Percentiles rank a stretch among this genome's conserved stretches.
Evolutionary conservation across 2,113 vertebrate species (phyloP).

Genomic region (Barnardius zonarius): DNA sequence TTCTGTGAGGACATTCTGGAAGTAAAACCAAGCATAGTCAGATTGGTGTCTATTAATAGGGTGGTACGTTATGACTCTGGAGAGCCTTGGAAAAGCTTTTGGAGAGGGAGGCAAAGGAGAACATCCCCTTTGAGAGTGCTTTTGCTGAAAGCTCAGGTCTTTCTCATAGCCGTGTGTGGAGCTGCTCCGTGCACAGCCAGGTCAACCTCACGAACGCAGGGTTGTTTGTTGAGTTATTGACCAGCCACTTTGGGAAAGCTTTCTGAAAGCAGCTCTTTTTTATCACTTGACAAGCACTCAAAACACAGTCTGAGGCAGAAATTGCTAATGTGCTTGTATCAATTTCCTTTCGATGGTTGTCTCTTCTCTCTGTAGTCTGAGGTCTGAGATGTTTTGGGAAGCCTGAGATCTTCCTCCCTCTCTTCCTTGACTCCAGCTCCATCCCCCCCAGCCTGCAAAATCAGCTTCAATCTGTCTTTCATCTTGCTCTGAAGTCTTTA

Average conservation of each 20-base stretch:
- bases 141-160: neutral
- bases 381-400: neutral
- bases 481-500: neutral
- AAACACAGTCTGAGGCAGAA: neutral
- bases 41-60: neutral
- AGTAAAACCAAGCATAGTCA: neutral
- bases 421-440: neutral
- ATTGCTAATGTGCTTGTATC: neutral
- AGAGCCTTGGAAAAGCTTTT: neutral
- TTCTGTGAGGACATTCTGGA: neutral
- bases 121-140: neutral
- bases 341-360: neutral
- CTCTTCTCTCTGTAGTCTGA: neutral
- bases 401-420: neutral
- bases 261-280: neutral
- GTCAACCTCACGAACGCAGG: accelerated
- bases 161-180: neutral
- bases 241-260: neutral
- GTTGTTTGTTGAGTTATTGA: neutral
- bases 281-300: neutral
- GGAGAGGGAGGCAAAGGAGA: neutral
- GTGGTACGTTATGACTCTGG: neutral
- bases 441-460: neutral
- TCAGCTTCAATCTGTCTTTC: neutral
- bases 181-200: accelerated